phyloP scores from a whole-genome alignment of 2,113 vertebrate genomes.

The Halcyon senegalensis region DNA sequence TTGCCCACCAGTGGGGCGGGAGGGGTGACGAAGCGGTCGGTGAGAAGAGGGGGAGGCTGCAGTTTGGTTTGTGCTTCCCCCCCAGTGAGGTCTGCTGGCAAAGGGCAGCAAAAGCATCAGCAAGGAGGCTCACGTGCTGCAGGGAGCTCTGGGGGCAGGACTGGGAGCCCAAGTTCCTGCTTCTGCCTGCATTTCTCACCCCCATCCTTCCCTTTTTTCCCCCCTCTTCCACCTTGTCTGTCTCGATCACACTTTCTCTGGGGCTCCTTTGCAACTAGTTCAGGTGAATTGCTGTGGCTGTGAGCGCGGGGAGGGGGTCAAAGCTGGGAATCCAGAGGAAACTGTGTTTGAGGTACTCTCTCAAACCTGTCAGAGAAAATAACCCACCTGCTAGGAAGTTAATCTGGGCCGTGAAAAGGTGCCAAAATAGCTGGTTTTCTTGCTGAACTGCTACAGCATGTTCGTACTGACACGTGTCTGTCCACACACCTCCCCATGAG shows the following conservation, averaged over 20 bases:
- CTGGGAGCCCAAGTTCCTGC: not conserved
- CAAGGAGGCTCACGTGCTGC: not conserved
- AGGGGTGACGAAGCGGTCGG: not conserved
- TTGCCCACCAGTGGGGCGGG: not conserved
- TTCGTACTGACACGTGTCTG: rapidly evolving
- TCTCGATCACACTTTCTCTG: rapidly evolving
- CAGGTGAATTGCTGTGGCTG: not conserved
- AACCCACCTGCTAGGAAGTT: not conserved
- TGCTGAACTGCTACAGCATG: not conserved
- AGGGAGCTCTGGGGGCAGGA: not conserved
- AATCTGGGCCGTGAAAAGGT: not conserved
- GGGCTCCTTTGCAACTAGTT: not conserved
- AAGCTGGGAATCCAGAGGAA: not conserved
- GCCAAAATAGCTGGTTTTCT: not conserved
- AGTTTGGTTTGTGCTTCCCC: not conserved
- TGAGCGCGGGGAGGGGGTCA: not conserved
- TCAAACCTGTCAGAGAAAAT: not conserved
- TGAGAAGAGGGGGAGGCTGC: not conserved
- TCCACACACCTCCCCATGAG: rapidly evolving
- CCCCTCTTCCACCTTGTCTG: not conserved
- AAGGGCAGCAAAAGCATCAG: not conserved
- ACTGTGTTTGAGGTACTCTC: not conserved
- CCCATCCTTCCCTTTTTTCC: not conserved
- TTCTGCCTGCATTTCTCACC: not conserved
- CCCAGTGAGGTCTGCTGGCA: rapidly evolving